Base-by-base conservation (phyloP, 1,140 invertebrate species). In the Halesus radiatus region DNA sequence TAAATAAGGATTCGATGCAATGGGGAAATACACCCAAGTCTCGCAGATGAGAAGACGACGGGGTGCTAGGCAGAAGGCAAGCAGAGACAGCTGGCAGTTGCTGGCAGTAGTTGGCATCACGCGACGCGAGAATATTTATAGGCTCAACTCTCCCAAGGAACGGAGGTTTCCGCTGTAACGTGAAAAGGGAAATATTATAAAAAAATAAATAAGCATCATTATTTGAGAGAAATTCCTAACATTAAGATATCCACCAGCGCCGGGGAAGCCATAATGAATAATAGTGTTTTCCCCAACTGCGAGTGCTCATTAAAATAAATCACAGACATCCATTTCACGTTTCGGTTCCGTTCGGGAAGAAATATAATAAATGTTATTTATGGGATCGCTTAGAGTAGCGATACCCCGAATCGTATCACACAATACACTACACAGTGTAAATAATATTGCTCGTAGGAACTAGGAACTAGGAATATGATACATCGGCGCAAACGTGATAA, bases 241-340 rank as follows among this genome's bases (percentile, higher is more conserved):
- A 75, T 75, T 75, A 75, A 75, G 72, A 74, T 37, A 74, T 74
- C 72, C 72, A 58, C 52, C 52, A 74, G 72, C 52, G 72, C 52
- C 72, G 72, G 72, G 72, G 72, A 74, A 74, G 54, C 52, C 53
- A 56, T 74, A 74, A 74, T 74, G 70, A 74, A 74, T 74, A 74
- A 74, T 53, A 75, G 72, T 75, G 72, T 75, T 73, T 74, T 54
- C 32, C 54, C 53, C 72, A 54, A 75, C 72, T 75, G 53, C 72
- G 72, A 75, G 72, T 75, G 54, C 72, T 75, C 72, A 75, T 75
- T 75, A 75, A 75, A 75, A 75, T 75, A 75, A 75, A 75, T 75
- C 72, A 75, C 72, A 75, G 72, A 56, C 72, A 75, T 75, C 54
- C 72, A 75, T 75, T 75, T 75, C 68, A 60, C 53, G 72, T 75